Base-by-base conservation (phyloP, 2,888 invertebrate genomes). In the Alsophila aescularia region DNA sequence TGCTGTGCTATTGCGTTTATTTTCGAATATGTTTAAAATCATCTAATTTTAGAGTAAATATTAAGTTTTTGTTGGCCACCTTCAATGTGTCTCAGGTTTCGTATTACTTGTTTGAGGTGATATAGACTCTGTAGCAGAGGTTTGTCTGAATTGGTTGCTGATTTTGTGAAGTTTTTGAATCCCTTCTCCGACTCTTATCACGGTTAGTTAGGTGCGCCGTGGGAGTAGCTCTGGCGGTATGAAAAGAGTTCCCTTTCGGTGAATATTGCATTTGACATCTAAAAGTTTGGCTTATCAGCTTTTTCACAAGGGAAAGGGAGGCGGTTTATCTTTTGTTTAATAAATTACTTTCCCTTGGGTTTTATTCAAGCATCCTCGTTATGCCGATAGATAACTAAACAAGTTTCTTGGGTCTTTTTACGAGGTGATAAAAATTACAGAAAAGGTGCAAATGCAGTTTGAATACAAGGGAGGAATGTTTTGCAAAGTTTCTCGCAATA, bases 131-230 rank as follows among this genome's bases (percentile, higher is more conserved):
- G 58, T 60, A 36, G 65, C 58, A 62, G 53, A 60, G 75, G 59
- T 78, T 75, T 75, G 64, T 61, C 57, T 76, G 69, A 72, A 70
- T 71, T 81, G 81, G 81, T 55, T 64, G 60, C 62, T 62, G 72
- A 75, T 74, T 80, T 81, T 81, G 81, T 83, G 72, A 81, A 77
- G 75, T 83, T 79, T 79, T 75, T 73, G 73, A 74, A 74, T 76
- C 74, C 78, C 77, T 77, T 77, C 77, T 79, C 78, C 79, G 75
- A 76, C 75, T 83, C 74, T 83, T 79, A 83, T 83, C 84, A 85
- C 85, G 87, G 87, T 89, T 87, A 85, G 85, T 87, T 89, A 85
- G 81, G 61, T 78, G 70, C 80, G 79, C 72, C 75, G 62, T 70
- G 76, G 75, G 81, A 79, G 75, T 69, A 66, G 70, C 77, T 69